Percentiles rank a stretch among this genome's conserved stretches.
Evolutionary conservation across 2,797 vertebrate genomes (phyloP).

Genomic region (Rousettus madagascariensis): DNA sequence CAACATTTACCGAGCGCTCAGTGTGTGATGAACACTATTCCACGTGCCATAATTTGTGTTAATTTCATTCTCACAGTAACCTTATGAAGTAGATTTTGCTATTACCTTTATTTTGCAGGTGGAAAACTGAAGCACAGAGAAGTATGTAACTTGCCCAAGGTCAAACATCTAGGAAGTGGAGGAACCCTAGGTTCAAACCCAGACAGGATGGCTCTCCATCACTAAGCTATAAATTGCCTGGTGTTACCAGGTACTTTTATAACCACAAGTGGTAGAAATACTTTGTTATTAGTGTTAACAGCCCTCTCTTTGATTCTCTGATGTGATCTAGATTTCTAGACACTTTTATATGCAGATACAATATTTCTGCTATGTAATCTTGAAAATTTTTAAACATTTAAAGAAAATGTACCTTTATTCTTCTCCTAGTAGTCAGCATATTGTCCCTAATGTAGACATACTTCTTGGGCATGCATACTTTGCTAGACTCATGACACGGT

Average conservation of each 20-base stretch:
- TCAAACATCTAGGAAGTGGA: not conserved
- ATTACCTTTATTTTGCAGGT: not conserved
- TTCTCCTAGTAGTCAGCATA: not conserved
- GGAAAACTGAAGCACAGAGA: not conserved
- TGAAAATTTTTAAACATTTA: slow-evolving; percentile 4
- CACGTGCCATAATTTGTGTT: not conserved
- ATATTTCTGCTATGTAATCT: not conserved
- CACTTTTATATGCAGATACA: not conserved
- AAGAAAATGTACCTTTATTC: not conserved
- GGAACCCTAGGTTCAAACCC: not conserved
- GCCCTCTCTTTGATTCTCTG: not conserved
- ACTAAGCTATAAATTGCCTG: not conserved
- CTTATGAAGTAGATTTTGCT: not conserved
- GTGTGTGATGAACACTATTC: not conserved
- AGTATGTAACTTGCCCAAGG: not conserved
- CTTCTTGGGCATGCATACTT: not conserved
- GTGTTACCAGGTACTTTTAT: not conserved
- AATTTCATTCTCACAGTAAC: not conserved
- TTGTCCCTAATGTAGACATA: not conserved
- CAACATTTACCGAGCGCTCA: not conserved
- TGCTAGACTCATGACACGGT: not conserved
- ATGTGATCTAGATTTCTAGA: not conserved
- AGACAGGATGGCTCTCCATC: not conserved
- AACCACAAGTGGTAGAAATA: not conserved
- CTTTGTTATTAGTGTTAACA: not conserved